These are phyloP conservation scores for Chauna torquata DNA, from an alignment of 2,113 vertebrate species.

Conservation along the genomic window DNA sequence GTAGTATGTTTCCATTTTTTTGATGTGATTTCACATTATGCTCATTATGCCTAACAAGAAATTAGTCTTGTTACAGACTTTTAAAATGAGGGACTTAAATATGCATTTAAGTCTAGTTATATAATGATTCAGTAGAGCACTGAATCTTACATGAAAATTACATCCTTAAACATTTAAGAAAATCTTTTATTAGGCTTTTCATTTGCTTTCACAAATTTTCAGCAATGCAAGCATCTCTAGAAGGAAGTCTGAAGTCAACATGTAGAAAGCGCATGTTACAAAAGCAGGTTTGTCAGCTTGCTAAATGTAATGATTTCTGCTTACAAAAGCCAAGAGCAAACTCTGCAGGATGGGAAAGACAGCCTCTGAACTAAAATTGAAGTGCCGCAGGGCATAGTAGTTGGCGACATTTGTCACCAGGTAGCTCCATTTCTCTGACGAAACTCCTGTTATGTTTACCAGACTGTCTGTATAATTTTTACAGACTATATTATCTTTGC, in stretches of 20 bases:
- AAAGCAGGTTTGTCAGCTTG: background rate
- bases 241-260: background rate
- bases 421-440: background rate
- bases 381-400: background rate
- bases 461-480: background rate
- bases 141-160: background rate
- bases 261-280: background rate
- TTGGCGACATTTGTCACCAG: background rate
- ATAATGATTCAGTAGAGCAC: background rate
- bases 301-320: background rate
- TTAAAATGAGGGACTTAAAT: too few species aligned
- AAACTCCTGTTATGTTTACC: background rate
- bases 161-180: background rate
- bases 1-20: background rate
- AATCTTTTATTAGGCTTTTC: background rate
- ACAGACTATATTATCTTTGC: background rate
- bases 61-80: too few species aligned
- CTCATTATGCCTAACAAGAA: background rate
- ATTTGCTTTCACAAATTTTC: constrained; percentile 4
- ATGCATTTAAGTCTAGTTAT: background rate
- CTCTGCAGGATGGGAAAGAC: background rate
- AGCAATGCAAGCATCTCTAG: background rate
- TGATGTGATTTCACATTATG: background rate
- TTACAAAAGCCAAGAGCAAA: background rate
- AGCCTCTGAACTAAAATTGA: background rate